phyloP scores from a whole-genome alignment of 1,140 invertebrate species.

The Ceratina calcarata region DNA sequence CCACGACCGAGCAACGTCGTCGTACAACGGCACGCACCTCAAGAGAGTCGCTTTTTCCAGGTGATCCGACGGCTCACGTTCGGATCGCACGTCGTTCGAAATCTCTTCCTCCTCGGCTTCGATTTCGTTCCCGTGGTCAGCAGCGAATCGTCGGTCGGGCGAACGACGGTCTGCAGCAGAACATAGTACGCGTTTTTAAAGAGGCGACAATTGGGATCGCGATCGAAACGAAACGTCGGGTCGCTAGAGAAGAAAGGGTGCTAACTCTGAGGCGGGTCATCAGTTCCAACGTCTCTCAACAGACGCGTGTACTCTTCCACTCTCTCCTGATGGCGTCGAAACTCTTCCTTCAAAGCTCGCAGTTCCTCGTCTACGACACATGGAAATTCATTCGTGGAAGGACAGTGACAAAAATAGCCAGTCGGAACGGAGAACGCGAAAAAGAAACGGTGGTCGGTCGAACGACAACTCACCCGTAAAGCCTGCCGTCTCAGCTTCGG shows the following conservation, averaged over 20 bases:
- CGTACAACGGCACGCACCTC: conserved; percentile 69
- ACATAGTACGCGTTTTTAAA: too few relatives aligned
- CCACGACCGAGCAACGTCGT: too few relatives aligned
- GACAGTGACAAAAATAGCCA: too few relatives aligned
- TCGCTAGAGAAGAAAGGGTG: conserved; percentile 32
- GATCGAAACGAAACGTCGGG: conserved; percentile 20
- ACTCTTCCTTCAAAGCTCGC: conserved; percentile 92
- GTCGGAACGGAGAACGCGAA: too few relatives aligned
- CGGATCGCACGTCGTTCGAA: conserved; percentile 82
- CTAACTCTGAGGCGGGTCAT: conserved; percentile 84
- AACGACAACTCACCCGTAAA: conserved; percentile 83
- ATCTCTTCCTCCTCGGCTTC: conserved; percentile 82
- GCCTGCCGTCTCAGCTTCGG: conserved; percentile 91
- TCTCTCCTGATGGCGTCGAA: conserved; percentile 95
- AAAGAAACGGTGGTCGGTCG: too few relatives aligned
- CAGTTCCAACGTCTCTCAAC: conserved; percentile 85
- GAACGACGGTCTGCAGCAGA: too few relatives aligned
- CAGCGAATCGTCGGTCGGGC: too few relatives aligned
- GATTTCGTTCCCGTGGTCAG: conserved; percentile 76
- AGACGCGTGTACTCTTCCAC: conserved; percentile 93
- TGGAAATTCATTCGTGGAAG: conserved; percentile 2
- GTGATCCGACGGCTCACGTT: conserved; percentile 80
- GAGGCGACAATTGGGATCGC: too few relatives aligned
- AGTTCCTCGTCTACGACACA: conserved; percentile 86
- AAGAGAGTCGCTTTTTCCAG: conserved; percentile 85